Base-by-base conservation (phyloP, 2,797 vertebrate genomes). In the Hipposideros larvatus region DNA sequence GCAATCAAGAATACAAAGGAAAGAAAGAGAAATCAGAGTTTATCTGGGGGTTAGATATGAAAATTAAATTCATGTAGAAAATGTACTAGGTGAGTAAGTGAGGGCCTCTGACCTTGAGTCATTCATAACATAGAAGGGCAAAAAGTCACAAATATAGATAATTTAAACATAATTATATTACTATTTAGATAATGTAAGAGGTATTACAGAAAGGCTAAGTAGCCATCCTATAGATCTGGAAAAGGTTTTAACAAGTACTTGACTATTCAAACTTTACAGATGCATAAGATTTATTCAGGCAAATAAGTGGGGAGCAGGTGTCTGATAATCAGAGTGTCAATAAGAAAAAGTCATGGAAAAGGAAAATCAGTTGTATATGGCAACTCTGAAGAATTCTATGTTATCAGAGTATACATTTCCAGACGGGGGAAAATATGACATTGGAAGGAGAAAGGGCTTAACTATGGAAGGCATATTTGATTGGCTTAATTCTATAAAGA, bases 61-160 rank as follows among this genome's bases (percentile, higher is more conserved):
- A 94, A 91, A 26, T 57, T 90, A 24, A 93, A 43, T 24, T 75
- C 2, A 82, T 1, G 43, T 51, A 4, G n/a, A 86, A 78, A 80
- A 46, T 7, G 0, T 74, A 34, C 14, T 53, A 46, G 24, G 31
- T 37, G 21, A 90, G 15, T 34, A 73, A 83, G 22, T 63, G 34
- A 28, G 8, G 2, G 14, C 18, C 28, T 19, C 4, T 65, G 21
- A 66, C 24, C 14, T 57, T 74, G 9, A 71, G 5, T 21, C 55
- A 2, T 41, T 55, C 2, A 41, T 14, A 51, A 16, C 26, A 71
- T 26, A 46, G 31, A 55, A 1, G 15, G 16, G 5, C 1, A 24
- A 15, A 51, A n/a, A 53, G 11, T 26, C 41, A 68, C 6, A 19
- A 28, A 31, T 13, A 43, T 34, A 65, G 8, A 31, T 43, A 34